Percentiles rank a stretch among this genome's conserved stretches.
Conservation (phyloP, 2,113 vertebrate species). For the Dasyornis broadbenti region DNA sequence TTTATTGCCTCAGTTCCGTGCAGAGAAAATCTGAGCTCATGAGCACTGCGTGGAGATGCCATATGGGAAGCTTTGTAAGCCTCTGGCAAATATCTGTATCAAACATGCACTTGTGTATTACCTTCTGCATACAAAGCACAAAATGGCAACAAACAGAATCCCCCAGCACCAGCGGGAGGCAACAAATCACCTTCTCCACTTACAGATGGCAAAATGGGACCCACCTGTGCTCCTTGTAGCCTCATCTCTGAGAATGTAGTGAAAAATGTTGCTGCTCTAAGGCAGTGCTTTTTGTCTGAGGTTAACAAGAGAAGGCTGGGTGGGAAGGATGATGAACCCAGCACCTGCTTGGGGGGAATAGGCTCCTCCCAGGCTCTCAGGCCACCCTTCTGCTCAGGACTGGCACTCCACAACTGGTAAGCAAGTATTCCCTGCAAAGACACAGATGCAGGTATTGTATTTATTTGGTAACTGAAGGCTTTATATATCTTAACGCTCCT, state of each 20-base stretch:
- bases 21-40: not conserved
- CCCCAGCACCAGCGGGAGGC: not conserved
- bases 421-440: not conserved
- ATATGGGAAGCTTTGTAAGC: conserved; percentile 53
- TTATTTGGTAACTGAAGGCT: not conserved
- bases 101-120: not conserved
- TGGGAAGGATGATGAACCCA: not conserved
- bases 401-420: not conserved
- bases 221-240: not conserved
- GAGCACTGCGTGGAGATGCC: not conserved
- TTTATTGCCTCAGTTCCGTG: not conserved
- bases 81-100: conserved; percentile 49
- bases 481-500: not conserved
- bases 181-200: not conserved
- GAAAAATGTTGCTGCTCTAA: not conserved
- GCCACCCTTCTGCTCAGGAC: not conserved
- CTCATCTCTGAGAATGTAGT: not conserved
- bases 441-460: not conserved
- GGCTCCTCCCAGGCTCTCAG: not conserved
- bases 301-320: not conserved
- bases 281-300: not conserved
- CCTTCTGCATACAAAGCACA: conserved; percentile 18
- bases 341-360: not conserved
- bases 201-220: conserved; percentile 32
- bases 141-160: not conserved